A percentile compares a stretch with the other conserved stretches of the same genome.
phyloP scores from a whole-genome alignment of 2,888 invertebrate species.

The Hyposoter dolosus region DNA sequence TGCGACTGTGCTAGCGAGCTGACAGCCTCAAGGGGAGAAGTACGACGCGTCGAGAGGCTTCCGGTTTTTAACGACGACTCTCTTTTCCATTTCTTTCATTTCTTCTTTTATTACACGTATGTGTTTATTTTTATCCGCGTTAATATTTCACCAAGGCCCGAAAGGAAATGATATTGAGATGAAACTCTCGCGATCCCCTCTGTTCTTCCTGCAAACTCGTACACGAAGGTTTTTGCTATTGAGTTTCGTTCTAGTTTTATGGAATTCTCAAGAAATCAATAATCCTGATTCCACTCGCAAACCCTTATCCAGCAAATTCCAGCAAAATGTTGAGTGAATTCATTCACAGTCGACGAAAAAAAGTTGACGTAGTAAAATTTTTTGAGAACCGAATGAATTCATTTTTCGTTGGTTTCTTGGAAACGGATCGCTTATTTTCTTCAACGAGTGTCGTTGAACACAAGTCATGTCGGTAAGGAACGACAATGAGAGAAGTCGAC shows the following conservation, averaged over 20 bases:
- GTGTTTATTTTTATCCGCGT: background rate
- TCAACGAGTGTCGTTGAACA: constrained; percentile 50
- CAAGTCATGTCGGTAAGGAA: constrained; percentile 17
- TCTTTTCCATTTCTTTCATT: background rate
- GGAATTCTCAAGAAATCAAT: background rate
- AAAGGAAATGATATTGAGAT: background rate
- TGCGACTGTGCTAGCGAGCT: constrained; percentile 24
- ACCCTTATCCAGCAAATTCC: background rate
- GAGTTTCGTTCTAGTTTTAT: background rate
- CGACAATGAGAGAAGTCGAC: constrained; percentile 31
- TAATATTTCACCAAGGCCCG: background rate
- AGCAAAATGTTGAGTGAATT: background rate
- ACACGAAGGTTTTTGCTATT: background rate
- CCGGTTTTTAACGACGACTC: constrained; percentile 34
- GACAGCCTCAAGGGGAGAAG: constrained; percentile 38
- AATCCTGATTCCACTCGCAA: background rate
- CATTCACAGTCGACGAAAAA: background rate
- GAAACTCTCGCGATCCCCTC: background rate
- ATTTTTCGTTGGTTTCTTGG: constrained; percentile 27
- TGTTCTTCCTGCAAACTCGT: background rate
- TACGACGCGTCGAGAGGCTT: constrained; percentile 35
- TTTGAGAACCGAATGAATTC: constrained; percentile 2
- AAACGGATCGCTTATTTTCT: background rate
- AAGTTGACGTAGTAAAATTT: background rate
- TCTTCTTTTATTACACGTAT: constrained; percentile 6